Percentiles rank a stretch among this genome's conserved stretches.
phyloP scores from a whole-genome alignment of 1,140 invertebrate genomes.

The Doryteuthis pealeii region DNA sequence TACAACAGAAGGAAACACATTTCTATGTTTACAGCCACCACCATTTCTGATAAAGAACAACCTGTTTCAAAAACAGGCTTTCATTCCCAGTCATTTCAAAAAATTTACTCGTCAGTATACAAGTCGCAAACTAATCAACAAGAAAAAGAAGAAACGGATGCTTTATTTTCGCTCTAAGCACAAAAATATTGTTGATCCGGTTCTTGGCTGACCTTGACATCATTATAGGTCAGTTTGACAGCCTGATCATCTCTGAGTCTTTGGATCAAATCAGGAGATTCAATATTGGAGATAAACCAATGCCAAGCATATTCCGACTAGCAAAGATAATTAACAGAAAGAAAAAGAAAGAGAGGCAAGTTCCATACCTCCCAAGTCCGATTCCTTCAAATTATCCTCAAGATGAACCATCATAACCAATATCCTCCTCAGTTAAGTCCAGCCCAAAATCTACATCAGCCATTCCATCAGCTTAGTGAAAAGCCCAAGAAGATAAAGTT shows the following conservation, averaged over 20 bases:
- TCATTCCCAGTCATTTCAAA: conserved; percentile 27
- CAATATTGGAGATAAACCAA: conserved; percentile 49
- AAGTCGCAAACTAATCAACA: conserved; percentile 26
- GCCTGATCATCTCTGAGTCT: conserved; percentile 65
- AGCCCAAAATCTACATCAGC: not conserved
- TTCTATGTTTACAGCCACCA: not conserved
- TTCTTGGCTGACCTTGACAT: conserved; percentile 80
- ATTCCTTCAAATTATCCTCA: not conserved
- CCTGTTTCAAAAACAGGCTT: conserved; percentile 16
- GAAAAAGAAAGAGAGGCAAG: conserved; percentile 53
- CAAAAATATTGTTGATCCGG: conserved; percentile 72
- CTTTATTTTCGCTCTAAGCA: conserved; percentile 58
- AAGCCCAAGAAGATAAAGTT: conserved; percentile 16
- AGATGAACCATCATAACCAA: not conserved
- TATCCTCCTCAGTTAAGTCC: not conserved
- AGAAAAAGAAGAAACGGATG: conserved; percentile 50
- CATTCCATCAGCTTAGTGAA: conserved; percentile 38
- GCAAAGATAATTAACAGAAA: conserved; percentile 58
- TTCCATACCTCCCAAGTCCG: not conserved
- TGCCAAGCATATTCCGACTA: conserved; percentile 62
- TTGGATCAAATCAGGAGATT: conserved; percentile 47
- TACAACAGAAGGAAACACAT: conserved; percentile 3
- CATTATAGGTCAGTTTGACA: conserved; percentile 73
- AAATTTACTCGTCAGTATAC: conserved; percentile 25
- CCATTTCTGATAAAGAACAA: not conserved